These are phyloP conservation scores for Papilio polytes DNA, from an alignment of 1,140 invertebrate genomes.

Conservation along the genomic window DNA sequence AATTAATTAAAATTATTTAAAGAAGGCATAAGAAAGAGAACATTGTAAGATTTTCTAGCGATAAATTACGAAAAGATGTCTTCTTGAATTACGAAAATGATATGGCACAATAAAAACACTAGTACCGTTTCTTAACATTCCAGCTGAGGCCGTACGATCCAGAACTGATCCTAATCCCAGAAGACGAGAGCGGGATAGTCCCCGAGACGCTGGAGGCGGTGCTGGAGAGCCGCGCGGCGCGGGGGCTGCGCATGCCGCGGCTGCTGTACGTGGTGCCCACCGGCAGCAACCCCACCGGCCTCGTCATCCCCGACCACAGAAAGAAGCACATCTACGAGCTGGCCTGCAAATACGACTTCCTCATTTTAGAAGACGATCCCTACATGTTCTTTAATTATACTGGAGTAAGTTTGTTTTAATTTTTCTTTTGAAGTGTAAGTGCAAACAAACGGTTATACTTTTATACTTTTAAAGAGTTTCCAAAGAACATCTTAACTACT, in stretches of 20 bases:
- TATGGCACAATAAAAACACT: neutral
- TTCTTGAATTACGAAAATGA: no score
- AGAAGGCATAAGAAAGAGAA: no score
- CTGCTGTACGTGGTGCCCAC: slow-evolving; percentile 86
- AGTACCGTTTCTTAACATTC: neutral
- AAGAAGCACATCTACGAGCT: slow-evolving; percentile 89
- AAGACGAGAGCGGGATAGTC: slow-evolving; percentile 65
- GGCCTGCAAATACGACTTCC: slow-evolving; percentile 89
- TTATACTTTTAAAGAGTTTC: no score
- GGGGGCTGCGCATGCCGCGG: slow-evolving; percentile 85
- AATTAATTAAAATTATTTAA: no score
- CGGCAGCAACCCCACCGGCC: slow-evolving; percentile 89
- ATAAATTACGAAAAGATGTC: no score
- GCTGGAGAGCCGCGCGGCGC: slow-evolving; percentile 52
- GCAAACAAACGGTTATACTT: no score
- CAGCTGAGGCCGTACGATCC: slow-evolving; percentile 69
- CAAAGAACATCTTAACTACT: no score
- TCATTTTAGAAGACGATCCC: slow-evolving; percentile 93
- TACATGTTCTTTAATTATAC: slow-evolving; percentile 91
- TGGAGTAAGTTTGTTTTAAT: slow-evolving; percentile 65
- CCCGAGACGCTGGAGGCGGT: slow-evolving; percentile 60
- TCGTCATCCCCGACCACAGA: slow-evolving; percentile 86
- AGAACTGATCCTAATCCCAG: slow-evolving; percentile 67
- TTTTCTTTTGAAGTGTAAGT: no score
- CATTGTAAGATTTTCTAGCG: no score